phyloP scores from a whole-genome alignment of 2,113 vertebrate species.

The Egretta garzetta region DNA sequence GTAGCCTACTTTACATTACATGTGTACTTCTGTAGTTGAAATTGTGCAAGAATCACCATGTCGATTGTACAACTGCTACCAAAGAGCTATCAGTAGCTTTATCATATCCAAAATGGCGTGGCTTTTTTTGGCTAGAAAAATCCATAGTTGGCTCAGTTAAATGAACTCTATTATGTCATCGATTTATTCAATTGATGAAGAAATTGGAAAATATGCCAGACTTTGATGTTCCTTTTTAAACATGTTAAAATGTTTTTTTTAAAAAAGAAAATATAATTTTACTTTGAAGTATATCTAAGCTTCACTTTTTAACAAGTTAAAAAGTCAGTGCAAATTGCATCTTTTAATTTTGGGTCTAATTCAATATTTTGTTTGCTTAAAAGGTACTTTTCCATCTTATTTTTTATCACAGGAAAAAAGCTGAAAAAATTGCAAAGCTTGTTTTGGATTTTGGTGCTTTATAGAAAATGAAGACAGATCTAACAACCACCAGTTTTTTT shows the following conservation, averaged over 20 bases:
- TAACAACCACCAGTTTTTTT: background rate
- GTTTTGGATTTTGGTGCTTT: background rate
- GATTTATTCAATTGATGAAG: background rate
- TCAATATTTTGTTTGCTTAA: background rate
- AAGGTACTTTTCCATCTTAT: background rate
- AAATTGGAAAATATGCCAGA: background rate
- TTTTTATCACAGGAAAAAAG: background rate
- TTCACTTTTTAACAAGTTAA: background rate
- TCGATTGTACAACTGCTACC: background rate
- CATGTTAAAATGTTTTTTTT: background rate
- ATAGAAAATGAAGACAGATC: background rate
- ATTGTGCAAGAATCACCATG: background rate
- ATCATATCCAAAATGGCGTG: background rate
- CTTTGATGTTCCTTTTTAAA: background rate
- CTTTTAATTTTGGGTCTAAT: background rate
- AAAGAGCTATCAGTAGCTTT: background rate
- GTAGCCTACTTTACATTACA: background rate
- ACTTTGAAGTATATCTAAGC: background rate
- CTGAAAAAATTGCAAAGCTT: background rate
- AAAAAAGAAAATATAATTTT: background rate
- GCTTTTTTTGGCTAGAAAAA: background rate
- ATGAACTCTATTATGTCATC: background rate
- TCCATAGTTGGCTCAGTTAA: background rate
- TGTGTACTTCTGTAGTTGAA: background rate
- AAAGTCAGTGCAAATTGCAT: background rate